Evolutionary conservation across 2,113 vertebrate species (phyloP).

Genomic region (Cyprinus carpio): DNA sequence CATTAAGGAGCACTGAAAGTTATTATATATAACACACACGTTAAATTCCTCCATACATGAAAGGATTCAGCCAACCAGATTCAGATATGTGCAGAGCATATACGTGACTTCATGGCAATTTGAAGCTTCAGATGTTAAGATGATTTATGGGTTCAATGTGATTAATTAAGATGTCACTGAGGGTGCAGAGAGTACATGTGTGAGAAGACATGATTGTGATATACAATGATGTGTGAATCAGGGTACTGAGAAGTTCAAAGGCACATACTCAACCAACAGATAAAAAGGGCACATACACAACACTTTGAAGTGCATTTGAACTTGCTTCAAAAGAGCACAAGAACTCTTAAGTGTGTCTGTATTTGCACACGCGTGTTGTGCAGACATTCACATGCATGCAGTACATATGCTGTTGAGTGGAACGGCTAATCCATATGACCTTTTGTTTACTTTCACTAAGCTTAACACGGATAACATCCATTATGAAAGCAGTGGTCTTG

Average conservation of each 20-base stretch:
- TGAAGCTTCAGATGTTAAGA: slow-evolving; percentile 6
- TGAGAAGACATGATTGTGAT: slow-evolving; percentile 4
- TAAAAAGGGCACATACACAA: slow-evolving; percentile 21
- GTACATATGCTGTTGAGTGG: slow-evolving; percentile 34
- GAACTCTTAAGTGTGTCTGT: slow-evolving; percentile 51
- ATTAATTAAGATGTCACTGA: slow-evolving; percentile 7
- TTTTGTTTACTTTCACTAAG: slow-evolving; percentile 3
- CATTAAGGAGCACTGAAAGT: neutral
- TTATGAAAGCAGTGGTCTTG: neutral
- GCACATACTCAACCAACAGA: slow-evolving; percentile 28
- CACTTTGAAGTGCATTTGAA: slow-evolving; percentile 66
- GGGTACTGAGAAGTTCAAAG: slow-evolving; percentile 14
- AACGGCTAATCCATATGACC: slow-evolving; percentile 49
- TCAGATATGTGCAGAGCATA: slow-evolving; percentile 12
- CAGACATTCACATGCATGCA: slow-evolving; percentile 1
- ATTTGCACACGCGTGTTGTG: slow-evolving; percentile 28
- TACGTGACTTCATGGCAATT: neutral
- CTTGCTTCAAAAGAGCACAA: slow-evolving; percentile 61
- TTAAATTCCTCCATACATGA: slow-evolving; percentile 4
- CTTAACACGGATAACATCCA: neutral
- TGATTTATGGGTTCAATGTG: slow-evolving; percentile 12
- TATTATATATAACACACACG: neutral
- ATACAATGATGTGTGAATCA: slow-evolving; percentile 12
- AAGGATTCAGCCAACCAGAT: slow-evolving; percentile 1
- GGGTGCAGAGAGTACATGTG: neutral